phyloP scores from a whole-genome alignment of 1,140 invertebrate species.

The Gonatopus flavifemur region DNA sequence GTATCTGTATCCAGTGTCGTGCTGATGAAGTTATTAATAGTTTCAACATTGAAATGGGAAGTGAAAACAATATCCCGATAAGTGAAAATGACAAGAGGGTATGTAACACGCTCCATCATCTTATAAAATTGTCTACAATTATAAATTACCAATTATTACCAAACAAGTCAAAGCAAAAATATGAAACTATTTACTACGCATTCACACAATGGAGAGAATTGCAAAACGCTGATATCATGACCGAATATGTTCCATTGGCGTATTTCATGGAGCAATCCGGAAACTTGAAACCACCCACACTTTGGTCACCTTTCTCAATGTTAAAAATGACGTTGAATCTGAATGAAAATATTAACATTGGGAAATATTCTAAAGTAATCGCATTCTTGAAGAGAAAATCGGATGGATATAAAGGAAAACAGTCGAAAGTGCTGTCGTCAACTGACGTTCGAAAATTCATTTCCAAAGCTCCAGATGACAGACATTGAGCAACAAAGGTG shows the following conservation, averaged over 20 bases:
- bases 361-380: slow-evolving; percentile 2
- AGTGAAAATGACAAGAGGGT: no score
- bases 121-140: no score
- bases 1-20: no score
- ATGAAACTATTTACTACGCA: no score
- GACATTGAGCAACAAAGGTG: slow-evolving; percentile 19
- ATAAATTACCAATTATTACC: no score
- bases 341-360: slow-evolving; percentile 5
- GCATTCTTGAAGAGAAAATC: slow-evolving; percentile 14
- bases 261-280: neutral
- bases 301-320: slow-evolving; percentile 17
- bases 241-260: neutral
- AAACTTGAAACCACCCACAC: slow-evolving; percentile 8
- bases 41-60: no score
- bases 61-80: no score
- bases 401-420: slow-evolving; percentile 12
- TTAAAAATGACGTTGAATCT: slow-evolving; percentile 1
- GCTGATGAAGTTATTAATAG: no score
- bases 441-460: slow-evolving; percentile 15
- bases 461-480: slow-evolving; percentile 14
- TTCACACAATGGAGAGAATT: no score
- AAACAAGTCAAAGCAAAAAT: no score
- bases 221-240: no score
- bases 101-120: no score
- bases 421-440: slow-evolving; percentile 14